A percentile compares a stretch with the other conserved stretches of the same genome.
Evolutionary conservation across 2,888 invertebrate genomes (phyloP).

Genomic region (Julus scanicus): DNA sequence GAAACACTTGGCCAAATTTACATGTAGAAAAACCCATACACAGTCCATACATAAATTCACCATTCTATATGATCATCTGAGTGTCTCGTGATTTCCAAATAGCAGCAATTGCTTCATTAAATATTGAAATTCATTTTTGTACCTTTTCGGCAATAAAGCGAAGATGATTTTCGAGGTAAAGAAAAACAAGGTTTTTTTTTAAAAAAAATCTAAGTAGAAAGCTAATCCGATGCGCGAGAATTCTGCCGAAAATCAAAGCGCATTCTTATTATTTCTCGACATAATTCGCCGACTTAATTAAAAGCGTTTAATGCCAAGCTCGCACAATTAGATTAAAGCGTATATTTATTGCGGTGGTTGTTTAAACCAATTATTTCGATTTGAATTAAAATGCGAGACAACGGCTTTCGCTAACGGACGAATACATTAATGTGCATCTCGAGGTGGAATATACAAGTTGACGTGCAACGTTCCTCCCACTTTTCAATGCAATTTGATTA

Average conservation of each 20-base stretch:
- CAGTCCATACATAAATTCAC: no score
- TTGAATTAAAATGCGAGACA: conserved; percentile 25
- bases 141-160: neutral
- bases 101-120: no score
- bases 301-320: conserved; percentile 33
- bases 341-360: conserved; percentile 33
- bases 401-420: conserved; percentile 14
- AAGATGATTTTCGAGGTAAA: neutral
- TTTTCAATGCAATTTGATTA: conserved; percentile 30
- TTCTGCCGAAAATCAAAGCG: conserved; percentile 9
- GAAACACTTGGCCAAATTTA: no score
- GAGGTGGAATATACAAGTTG: neutral
- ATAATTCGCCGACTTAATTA: conserved; percentile 33
- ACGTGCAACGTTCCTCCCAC: neutral
- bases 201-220: no score
- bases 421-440: neutral
- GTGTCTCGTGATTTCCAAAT: no score
- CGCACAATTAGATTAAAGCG: conserved; percentile 23
- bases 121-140: no score
- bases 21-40: no score
- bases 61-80: no score
- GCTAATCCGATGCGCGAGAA: neutral
- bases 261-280: conserved; percentile 5
- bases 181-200: neutral
- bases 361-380: conserved; percentile 33